Evolutionary conservation across 2,888 invertebrate species (phyloP).

Genomic region (Biston stratarius): DNA sequence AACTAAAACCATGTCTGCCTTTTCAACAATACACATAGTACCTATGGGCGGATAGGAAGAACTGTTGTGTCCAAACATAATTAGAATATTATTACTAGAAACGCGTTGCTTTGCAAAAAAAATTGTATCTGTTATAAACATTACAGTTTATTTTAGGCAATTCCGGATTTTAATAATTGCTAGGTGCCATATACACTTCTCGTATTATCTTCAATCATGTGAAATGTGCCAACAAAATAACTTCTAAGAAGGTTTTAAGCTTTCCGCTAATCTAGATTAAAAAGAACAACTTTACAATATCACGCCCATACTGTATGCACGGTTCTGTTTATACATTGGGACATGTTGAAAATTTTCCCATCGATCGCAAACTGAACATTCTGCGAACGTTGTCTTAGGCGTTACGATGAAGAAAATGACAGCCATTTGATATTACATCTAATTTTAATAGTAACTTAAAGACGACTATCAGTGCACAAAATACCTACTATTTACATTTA

Average conservation of each 20-base stretch:
- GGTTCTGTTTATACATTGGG: slow-evolving; percentile 20
- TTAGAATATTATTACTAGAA: too few relatives aligned
- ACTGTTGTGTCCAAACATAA: not conserved
- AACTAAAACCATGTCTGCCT: slow-evolving; percentile 63
- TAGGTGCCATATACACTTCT: too few relatives aligned
- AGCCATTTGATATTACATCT: slow-evolving; percentile 76
- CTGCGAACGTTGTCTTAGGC: slow-evolving; percentile 65
- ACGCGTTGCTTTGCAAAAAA: not conserved
- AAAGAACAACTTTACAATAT: not conserved
- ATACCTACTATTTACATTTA: slow-evolving; percentile 77
- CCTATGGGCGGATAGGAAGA: not conserved
- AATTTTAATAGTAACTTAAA: slow-evolving; percentile 73
- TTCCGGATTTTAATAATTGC: too few relatives aligned
- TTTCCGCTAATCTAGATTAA: too few relatives aligned
- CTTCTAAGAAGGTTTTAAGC: too few relatives aligned
- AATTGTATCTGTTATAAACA: too few relatives aligned
- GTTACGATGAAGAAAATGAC: slow-evolving; percentile 68
- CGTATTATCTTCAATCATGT: too few relatives aligned
- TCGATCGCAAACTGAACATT: slow-evolving; percentile 61
- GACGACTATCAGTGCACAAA: slow-evolving; percentile 80
- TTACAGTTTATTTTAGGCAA: too few relatives aligned
- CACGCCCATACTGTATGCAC: slow-evolving; percentile 13
- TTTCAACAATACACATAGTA: slow-evolving; percentile 48
- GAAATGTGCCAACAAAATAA: too few relatives aligned
- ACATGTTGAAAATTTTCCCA: slow-evolving; percentile 43